Evolutionary conservation across 2,888 invertebrate species (phyloP), one percentile per base, ranked within the genome.

Genomic region (Oscheius onirici): DNA sequence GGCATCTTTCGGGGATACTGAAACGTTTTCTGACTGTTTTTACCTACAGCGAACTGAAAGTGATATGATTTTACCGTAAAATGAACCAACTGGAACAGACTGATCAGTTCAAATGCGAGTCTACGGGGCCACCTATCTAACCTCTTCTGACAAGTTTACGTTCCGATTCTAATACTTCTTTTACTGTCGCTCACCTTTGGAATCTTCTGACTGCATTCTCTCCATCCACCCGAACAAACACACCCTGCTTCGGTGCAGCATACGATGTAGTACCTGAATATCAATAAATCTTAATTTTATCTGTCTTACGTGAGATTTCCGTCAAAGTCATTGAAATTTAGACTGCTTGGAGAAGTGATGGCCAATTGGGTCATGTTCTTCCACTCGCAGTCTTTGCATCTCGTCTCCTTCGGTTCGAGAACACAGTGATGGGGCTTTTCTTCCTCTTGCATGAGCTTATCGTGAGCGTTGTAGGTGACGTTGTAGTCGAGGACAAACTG

Each of bases 1-100:
- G 70, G 63, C 13, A 24, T 3, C n/a, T 63, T 34, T 0, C 70
- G 61, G 34, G 57, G 57, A 11, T 24, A 40, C 70, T 69, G 54
- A 11, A 65, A 61, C 20, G n/a, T 2, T 17, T 5, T n/a, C 15
- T 8, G 5, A 3, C 2, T 51, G 20, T 17, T 11, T 3, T 15
- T 51, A 11, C 51, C 20, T 11, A 11, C 20, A 24, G 24, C 3
- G 51, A 51, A 6, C 34, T n/a, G n/a, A n/a, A n/a, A n/a, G n/a
- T n/a, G n/a, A n/a, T n/a, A n/a, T n/a, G n/a, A n/a, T n/a, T n/a
- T n/a, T n/a, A n/a, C n/a, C n/a, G n/a, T n/a, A n/a, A n/a, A n/a
- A n/a, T n/a, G n/a, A n/a, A n/a, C n/a, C n/a, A n/a, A n/a, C n/a
- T n/a, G n/a, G n/a, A n/a, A n/a, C n/a, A n/a, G n/a, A n/a, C n/a